These are phyloP conservation scores for Patella pellucida DNA, from an alignment of 2,888 invertebrate genomes.

Conservation along the genomic window DNA sequence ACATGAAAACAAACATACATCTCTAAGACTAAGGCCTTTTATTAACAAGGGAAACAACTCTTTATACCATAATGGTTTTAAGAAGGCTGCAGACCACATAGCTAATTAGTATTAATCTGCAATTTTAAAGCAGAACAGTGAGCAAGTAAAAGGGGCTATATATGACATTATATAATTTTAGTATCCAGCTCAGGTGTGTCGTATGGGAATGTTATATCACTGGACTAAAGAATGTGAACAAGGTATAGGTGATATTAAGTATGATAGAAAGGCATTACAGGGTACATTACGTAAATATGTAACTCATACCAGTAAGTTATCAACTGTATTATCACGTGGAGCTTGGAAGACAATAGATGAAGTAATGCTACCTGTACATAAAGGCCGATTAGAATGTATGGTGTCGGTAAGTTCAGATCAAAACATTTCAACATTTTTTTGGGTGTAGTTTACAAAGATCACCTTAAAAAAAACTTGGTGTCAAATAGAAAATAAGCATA, in stretches of 20 bases:
- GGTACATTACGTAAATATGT: constrained; percentile 63
- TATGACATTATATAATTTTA: constrained; percentile 42
- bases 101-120: too few species aligned
- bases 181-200: constrained; percentile 70
- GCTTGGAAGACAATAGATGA: constrained; percentile 63
- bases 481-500: too few species aligned
- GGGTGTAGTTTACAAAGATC: too few species aligned
- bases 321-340: constrained; percentile 55
- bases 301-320: constrained; percentile 58
- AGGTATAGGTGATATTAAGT: constrained; percentile 65
- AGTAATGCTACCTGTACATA: constrained; percentile 63
- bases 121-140: too few species aligned
- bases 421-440: too few species aligned
- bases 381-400: constrained; percentile 67
- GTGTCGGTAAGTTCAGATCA: constrained; percentile 59
- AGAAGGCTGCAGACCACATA: too few species aligned
- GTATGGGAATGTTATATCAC: constrained; percentile 66
- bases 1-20: too few species aligned
- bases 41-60: too few species aligned
- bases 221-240: constrained; percentile 70
- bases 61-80: too few species aligned
- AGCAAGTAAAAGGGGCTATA: too few species aligned
- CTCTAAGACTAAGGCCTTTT: too few species aligned
- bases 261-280: constrained; percentile 68
- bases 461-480: too few species aligned